A percentile compares a stretch with the other conserved stretches of the same genome.
phyloP scores from a whole-genome alignment of 2,113 vertebrate species.

The Pygoscelis adeliae region DNA sequence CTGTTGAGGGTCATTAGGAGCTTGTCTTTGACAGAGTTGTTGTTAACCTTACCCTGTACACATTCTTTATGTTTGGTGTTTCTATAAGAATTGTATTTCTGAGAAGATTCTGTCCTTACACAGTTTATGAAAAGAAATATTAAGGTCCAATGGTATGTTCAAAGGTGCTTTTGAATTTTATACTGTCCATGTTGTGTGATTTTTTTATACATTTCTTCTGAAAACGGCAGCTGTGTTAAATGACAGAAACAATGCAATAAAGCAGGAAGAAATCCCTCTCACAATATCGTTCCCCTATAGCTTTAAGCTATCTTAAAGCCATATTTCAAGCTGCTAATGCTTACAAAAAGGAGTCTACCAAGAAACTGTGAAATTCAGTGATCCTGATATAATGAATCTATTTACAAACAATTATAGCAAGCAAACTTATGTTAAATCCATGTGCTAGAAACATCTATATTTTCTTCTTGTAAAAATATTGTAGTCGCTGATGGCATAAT shows the following conservation, averaged over 20 bases:
- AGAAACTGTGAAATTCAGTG: neutral
- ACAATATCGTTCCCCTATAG: neutral
- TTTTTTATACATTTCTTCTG: neutral
- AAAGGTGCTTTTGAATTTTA: neutral
- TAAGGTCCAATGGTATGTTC: neutral
- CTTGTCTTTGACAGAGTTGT: neutral
- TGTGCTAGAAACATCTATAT: neutral
- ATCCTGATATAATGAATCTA: neutral
- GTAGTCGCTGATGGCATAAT: neutral
- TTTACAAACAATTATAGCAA: neutral
- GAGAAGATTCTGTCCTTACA: neutral
- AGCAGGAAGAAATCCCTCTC: neutral
- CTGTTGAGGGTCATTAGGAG: neutral
- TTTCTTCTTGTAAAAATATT: neutral
- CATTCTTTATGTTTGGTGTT: neutral
- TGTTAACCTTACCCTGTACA: neutral
- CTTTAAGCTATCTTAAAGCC: neutral
- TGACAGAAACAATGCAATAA: neutral
- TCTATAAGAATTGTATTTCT: neutral
- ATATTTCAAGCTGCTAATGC: neutral
- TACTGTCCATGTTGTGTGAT: fast-evolving
- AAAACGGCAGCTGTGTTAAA: neutral
- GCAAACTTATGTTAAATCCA: neutral
- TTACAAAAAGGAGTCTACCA: neutral
- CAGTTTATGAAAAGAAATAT: neutral